Base-by-base conservation (phyloP, 2,113 vertebrate genomes). In the Scolopax mira region DNA sequence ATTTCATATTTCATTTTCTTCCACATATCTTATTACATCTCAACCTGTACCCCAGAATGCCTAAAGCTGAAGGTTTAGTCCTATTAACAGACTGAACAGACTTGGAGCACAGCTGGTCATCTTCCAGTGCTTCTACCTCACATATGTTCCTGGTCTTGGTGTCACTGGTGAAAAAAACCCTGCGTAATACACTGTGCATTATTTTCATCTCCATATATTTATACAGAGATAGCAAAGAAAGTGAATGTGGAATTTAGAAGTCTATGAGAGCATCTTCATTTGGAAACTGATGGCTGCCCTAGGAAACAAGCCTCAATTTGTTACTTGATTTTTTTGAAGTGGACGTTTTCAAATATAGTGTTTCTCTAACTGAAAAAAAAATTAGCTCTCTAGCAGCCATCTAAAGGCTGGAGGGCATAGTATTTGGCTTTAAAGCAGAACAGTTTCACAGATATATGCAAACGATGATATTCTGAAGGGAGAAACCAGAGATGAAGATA, bases 1-100 rank as follows among this genome's bases (percentile, higher is more conserved):
- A 92, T 90, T 96, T 95, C 86, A 62, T 85, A 89, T 96, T 96
- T 97, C 21, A 90, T 72, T 94, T 94, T 93, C 77, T 88, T 94
- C 35, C 70, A 55, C 28, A 71, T 85, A 57, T 88, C 46, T 96
- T 90, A 52, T 35, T 90, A 70, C 72, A 79, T 65, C 25, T 41
- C 33, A 88, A 71, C 61, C 48, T 88, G 44, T 44, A 92, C 74
- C 33, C 84, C n/a, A 88, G 87, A 66, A 77, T 46, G 67, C 78
- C 78, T 93, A 55, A 92, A 74, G 85, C 90, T 91, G 82, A 94
- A 85, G 91, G 52, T 82, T 93, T 79, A 89, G 67, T 82, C 13
- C 22, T 85, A 27, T 55, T 89, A 74, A 78, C 61, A 81, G 61
- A 77, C 65, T 88, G 81, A 94, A 91, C 89, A 97, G 86, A 93